phyloP scores from a whole-genome alignment of 2,888 invertebrate species.

The Callyntrura guangdongensis region DNA sequence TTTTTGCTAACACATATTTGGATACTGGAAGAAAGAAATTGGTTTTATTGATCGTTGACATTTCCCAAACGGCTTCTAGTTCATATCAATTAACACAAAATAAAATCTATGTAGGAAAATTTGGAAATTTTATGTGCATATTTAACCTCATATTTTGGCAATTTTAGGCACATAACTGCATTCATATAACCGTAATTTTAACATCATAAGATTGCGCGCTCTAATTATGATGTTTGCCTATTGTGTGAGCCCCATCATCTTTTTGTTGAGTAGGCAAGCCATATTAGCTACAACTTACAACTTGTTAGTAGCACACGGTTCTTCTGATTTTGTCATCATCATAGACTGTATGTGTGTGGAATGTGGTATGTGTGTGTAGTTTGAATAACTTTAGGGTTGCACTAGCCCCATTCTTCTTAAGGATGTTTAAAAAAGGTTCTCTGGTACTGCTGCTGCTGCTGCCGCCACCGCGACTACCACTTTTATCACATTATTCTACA shows the following conservation, averaged over 20 bases:
- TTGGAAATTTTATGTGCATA: too few relatives aligned
- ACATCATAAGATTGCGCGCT: too few relatives aligned
- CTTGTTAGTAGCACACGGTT: not conserved
- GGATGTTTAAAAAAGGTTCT: slow-evolving; percentile 27
- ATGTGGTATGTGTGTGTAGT: slow-evolving; percentile 31
- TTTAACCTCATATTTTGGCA: too few relatives aligned
- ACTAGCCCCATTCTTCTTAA: slow-evolving; percentile 25
- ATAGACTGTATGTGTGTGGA: not conserved
- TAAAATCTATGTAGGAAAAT: too few relatives aligned
- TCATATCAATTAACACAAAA: too few relatives aligned
- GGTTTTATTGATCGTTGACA: too few relatives aligned
- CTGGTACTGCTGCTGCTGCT: not conserved
- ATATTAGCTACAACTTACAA: slow-evolving; percentile 14
- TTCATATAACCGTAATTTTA: too few relatives aligned
- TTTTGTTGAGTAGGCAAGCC: not conserved
- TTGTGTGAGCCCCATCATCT: not conserved
- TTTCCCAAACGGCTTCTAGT: too few relatives aligned
- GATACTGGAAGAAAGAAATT: too few relatives aligned
- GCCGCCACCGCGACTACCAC: not conserved
- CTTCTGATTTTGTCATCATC: slow-evolving; percentile 31
- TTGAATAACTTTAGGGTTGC: slow-evolving; percentile 45
- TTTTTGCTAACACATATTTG: too few relatives aligned
- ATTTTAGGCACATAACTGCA: too few relatives aligned
- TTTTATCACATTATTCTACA: slow-evolving; percentile 17
- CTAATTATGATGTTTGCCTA: not conserved